Evolutionary conservation across 2,797 vertebrate genomes (phyloP).

Genomic region (Cercopithecus petaurista): DNA sequence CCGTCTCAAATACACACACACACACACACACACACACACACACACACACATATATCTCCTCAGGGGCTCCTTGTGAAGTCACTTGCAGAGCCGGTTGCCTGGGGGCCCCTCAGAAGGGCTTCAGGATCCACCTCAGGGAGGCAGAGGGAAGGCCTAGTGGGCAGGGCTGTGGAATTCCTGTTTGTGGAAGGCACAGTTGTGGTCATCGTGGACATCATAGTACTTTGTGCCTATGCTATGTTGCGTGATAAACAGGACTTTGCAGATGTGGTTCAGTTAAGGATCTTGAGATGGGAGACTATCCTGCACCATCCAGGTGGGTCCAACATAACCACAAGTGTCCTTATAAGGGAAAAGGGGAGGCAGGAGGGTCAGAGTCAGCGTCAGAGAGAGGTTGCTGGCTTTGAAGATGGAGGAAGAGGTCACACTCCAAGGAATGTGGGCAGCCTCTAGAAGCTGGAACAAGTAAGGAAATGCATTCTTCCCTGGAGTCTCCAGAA

Average conservation of each 20-base stretch:
- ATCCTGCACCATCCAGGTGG: not conserved
- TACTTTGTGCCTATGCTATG: not conserved
- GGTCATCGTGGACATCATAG: not conserved
- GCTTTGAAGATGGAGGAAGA: not conserved
- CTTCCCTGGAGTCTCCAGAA: not conserved
- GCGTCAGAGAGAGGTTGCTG: not conserved
- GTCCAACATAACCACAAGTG: not conserved
- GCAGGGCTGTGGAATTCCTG: not conserved
- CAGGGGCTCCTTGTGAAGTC: not conserved
- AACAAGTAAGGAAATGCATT: not conserved
- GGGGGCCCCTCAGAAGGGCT: not conserved
- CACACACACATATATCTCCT: rapidly evolving
- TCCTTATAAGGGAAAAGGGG: not conserved
- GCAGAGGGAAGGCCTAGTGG: not conserved
- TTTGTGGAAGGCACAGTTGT: not conserved
- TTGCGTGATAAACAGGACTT: not conserved
- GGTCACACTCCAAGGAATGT: not conserved
- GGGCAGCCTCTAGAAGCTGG: not conserved
- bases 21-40: no score
- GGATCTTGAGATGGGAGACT: not conserved
- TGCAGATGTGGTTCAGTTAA: not conserved
- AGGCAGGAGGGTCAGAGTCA: not conserved
- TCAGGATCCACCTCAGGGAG: not conserved
- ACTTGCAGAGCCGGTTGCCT: not conserved
- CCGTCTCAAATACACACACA: no score